Base-by-base conservation (phyloP, 1,140 invertebrate genomes). In the Papilio machaon region DNA sequence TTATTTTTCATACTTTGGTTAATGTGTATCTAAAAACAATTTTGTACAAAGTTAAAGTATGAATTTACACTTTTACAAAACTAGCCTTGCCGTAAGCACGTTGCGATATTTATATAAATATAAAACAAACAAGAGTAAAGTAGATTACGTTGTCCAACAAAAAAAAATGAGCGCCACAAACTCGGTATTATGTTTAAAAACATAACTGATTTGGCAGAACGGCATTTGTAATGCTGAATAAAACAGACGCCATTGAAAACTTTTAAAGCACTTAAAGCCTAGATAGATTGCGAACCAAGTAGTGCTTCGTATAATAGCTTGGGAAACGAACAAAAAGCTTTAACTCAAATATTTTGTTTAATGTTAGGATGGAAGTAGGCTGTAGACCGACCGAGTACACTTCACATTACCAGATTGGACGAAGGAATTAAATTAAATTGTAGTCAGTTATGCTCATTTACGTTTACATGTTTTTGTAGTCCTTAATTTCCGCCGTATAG, bases 161-260 rank as follows among this genome's bases (percentile, higher is more conserved):
- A 30, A 64, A 64, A 64, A 64, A 23, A 64, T 30, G 8, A 64
- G 9, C 60, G 19, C 38, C 9, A 8, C 35, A 46, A 75, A 47
- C 46, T 46, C 47, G 47, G 46, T 49, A 54, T 52, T 54, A 76
- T 60, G 52, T 38, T 64, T 78, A 64, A 78, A 78, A 78, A 35
- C 76, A 78, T 64, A 76, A 76, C 74, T 76, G 74, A 52, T 76
- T 76, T 76, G 47, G 9, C 23, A 76, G 47, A 76, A 76, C n/a
- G 10, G 19, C 54, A 19, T 78, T 78, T 11, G 35, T 2, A 78
- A 78, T 78, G 30, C 35, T 78, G 76, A 78, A 78, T 78, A 43
- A 78, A 78, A 78, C 76, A 78, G 54, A 78, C 76, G 52, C 76
- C 76, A 78, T 60, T 78, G 58, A 78, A 78, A 78, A 78, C 76